These are phyloP conservation scores for Aselliscus stoliczkanus DNA, from an alignment of 2,797 vertebrate species.

Conservation along the genomic window DNA sequence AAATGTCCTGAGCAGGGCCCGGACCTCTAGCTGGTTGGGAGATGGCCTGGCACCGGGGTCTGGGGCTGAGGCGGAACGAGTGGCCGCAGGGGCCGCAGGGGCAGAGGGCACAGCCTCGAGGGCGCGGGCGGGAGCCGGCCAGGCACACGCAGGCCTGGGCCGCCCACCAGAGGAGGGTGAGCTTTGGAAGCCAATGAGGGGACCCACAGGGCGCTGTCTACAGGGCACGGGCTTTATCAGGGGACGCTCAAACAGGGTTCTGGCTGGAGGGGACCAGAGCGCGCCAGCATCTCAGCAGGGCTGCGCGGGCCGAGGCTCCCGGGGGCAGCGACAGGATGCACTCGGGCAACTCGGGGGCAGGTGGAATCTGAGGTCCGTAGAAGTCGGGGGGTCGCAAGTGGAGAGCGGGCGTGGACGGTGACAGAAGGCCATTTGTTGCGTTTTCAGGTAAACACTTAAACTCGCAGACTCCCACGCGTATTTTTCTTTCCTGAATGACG, in stretches of 20 bases:
- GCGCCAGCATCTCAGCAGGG: rapidly evolving
- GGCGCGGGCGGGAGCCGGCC: too few species aligned
- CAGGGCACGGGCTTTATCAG: background rate
- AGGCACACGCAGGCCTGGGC: too few species aligned
- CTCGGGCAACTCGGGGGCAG: too few species aligned
- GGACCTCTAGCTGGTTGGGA: too few species aligned
- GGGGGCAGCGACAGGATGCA: too few species aligned
- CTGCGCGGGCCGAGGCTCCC: rapidly evolving
- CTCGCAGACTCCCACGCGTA: rapidly evolving
- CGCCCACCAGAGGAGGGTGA: background rate
- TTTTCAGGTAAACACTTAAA: background rate
- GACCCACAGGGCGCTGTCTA: rapidly evolving
- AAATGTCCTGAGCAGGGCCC: rapidly evolving
- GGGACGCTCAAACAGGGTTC: background rate
- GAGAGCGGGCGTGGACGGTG: rapidly evolving
- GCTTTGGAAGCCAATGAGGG: too few species aligned
- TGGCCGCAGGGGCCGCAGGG: too few species aligned
- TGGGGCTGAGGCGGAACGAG: too few species aligned
- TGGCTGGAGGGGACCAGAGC: background rate
- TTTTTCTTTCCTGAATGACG: too few species aligned
- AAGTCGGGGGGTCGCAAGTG: rapidly evolving
- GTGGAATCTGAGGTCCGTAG: background rate
- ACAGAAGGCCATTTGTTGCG: background rate
- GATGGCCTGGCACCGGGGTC: background rate
- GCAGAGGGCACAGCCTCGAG: too few species aligned